Evolutionary conservation across 1,140 invertebrate species (phyloP).

Genomic region (Pomacea maculata): DNA sequence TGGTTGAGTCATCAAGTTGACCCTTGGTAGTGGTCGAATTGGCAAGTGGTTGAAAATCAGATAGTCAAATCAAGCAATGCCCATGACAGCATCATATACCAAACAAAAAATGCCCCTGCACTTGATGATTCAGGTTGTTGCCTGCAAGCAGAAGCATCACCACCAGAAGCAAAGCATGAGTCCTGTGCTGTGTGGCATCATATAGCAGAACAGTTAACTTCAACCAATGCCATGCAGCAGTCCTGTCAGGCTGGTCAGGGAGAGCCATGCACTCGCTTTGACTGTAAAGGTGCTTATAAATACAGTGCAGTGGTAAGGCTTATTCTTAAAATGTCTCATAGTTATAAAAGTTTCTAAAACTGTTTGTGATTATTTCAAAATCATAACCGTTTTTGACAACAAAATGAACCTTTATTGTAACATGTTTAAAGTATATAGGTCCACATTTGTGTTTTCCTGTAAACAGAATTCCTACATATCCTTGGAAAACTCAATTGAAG

Average conservation of each 20-base stretch:
- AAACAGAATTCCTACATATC: no score
- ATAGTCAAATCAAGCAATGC: no score
- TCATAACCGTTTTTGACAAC: no score
- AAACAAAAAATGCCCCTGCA: neutral
- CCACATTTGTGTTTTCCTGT: neutral
- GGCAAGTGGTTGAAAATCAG: no score
- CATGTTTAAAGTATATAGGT: neutral
- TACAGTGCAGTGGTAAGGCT: neutral
- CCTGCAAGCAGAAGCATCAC: conserved; percentile 1
- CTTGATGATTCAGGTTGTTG: neutral
- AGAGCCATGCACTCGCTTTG: conserved; percentile 24
- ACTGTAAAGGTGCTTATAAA: conserved; percentile 27
- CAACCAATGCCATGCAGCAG: conserved; percentile 15
- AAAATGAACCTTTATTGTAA: neutral
- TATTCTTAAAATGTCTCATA: neutral
- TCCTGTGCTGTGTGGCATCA: conserved; percentile 21
- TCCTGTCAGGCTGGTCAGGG: conserved; percentile 6
- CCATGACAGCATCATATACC: no score
- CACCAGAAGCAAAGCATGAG: neutral
- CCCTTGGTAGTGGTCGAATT: no score
- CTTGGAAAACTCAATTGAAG: conserved; percentile 10
- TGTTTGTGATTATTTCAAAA: no score
- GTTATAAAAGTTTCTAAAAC: neutral
- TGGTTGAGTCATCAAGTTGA: no score
- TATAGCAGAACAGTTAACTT: conserved; percentile 20